These are phyloP conservation scores for Cephus sareptanus DNA, from an alignment of 2,888 invertebrate species.

Conservation along the genomic window DNA sequence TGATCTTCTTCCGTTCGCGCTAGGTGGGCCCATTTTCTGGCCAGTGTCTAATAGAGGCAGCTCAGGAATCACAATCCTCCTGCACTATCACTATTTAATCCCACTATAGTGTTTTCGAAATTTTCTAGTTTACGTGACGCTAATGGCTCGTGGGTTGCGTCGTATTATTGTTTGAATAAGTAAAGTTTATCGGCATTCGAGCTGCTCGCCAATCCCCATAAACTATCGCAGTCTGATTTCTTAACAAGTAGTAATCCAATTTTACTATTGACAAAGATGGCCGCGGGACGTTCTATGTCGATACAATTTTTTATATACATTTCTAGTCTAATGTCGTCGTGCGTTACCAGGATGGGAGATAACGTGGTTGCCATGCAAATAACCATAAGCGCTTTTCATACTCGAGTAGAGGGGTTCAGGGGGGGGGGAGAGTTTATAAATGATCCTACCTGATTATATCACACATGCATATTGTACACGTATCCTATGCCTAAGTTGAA, in stretches of 20 bases:
- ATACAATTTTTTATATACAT: background rate
- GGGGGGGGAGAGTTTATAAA: background rate
- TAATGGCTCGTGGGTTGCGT: constrained; percentile 2
- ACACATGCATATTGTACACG: background rate
- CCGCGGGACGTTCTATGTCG: background rate
- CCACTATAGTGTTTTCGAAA: constrained; percentile 5
- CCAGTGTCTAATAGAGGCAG: constrained; percentile 6
- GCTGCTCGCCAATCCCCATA: constrained; percentile 8
- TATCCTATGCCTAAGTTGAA: background rate
- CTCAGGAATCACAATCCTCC: constrained; percentile 11
- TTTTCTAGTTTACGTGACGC: constrained; percentile 19
- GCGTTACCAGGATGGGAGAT: background rate
- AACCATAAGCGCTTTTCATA: background rate
- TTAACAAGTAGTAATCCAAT: background rate
- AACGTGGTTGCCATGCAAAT: background rate
- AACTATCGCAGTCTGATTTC: constrained; percentile 5
- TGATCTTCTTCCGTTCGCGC: constrained; percentile 2
- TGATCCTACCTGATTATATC: background rate
- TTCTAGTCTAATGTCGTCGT: background rate
- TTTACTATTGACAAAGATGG: background rate
- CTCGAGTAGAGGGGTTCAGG: background rate
- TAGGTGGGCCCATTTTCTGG: constrained; percentile 11
- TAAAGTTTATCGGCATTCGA: constrained; percentile 12
- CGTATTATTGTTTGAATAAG: constrained; percentile 18
- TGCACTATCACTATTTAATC: background rate